Percentiles rank a stretch among this genome's conserved stretches.
Evolutionary conservation across 2,113 vertebrate species (phyloP).

Genomic region (Dolichotis patagonum): DNA sequence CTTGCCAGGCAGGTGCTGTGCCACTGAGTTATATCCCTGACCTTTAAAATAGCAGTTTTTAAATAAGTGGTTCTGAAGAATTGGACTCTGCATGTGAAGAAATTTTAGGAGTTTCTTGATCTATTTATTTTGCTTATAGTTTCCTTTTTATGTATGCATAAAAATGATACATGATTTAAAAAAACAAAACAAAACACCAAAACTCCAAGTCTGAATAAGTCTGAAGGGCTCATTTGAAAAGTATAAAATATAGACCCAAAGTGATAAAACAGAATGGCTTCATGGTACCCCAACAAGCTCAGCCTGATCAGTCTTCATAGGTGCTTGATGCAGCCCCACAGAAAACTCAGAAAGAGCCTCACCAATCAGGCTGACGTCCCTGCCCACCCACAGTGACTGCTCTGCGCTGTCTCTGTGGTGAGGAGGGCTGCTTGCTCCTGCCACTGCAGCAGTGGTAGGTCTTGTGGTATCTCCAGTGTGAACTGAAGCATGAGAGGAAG

Average conservation of each 20-base stretch:
- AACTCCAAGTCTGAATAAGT: not conserved
- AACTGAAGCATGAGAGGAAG: not conserved
- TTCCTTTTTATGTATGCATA: constrained; percentile 18
- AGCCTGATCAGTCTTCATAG: not conserved
- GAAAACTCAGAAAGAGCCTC: not conserved
- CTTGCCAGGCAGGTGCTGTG: too few species aligned
- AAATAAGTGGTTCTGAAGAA: not conserved
- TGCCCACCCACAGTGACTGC: not conserved
- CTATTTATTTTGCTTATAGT: constrained; percentile 20
- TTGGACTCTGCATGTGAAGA: not conserved
- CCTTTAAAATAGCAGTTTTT: not conserved
- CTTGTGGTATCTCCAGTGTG: not conserved
- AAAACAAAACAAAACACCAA: not conserved
- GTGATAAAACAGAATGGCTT: not conserved
- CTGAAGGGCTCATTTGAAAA: not conserved
- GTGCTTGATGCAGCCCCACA: too few species aligned
- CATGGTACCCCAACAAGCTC: not conserved
- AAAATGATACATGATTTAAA: not conserved
- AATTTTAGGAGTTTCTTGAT: not conserved
- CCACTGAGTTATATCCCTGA: too few species aligned
- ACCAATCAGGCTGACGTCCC: not conserved
- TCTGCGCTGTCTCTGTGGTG: not conserved
- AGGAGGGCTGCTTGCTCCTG: not conserved
- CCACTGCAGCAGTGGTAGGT: not conserved
- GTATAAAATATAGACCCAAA: not conserved